phyloP scores from a whole-genome alignment of 2,888 invertebrate species.

The Dendrolimus houi region DNA sequence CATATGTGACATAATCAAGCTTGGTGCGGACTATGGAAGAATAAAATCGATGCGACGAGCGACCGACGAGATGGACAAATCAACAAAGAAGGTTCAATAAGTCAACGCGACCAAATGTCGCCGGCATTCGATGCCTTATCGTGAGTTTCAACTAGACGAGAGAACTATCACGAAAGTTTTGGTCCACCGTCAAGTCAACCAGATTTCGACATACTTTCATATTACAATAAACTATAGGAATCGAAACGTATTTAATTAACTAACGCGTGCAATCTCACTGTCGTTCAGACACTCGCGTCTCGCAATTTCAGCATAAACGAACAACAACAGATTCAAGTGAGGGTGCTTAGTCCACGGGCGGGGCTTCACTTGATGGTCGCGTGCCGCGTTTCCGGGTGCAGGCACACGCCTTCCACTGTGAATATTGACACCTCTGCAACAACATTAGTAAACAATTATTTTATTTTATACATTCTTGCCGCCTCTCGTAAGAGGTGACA shows the following conservation, averaged over 20 bases:
- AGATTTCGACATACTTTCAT: conserved; percentile 31
- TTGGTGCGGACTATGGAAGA: too few relatives aligned
- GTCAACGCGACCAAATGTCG: conserved; percentile 32
- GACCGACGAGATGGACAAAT: conserved; percentile 41
- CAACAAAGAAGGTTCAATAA: conserved; percentile 16
- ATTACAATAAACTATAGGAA: conserved; percentile 48
- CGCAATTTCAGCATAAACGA: neutral
- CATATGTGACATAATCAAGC: too few relatives aligned
- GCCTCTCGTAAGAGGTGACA: too few relatives aligned
- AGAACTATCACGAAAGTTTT: conserved; percentile 51
- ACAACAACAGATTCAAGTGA: conserved; percentile 5
- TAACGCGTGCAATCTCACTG: conserved; percentile 21
- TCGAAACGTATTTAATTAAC: conserved; percentile 53
- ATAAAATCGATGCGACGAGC: conserved; percentile 22
- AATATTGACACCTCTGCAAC: conserved; percentile 96
- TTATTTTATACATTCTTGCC: too few relatives aligned
- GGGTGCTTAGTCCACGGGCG: conserved; percentile 28
- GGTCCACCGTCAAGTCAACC: conserved; percentile 54
- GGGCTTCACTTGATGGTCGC: conserved; percentile 65
- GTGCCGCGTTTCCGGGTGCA: conserved; percentile 86
- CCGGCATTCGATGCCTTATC: conserved; percentile 50
- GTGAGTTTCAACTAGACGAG: conserved; percentile 33
- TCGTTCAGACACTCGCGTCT: conserved; percentile 6
- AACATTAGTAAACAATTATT: conserved; percentile 15
- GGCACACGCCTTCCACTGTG: conserved; percentile 93